Evolutionary conservation across 1,140 invertebrate genomes (phyloP).

Genomic region (Heterodera carotae): DNA sequence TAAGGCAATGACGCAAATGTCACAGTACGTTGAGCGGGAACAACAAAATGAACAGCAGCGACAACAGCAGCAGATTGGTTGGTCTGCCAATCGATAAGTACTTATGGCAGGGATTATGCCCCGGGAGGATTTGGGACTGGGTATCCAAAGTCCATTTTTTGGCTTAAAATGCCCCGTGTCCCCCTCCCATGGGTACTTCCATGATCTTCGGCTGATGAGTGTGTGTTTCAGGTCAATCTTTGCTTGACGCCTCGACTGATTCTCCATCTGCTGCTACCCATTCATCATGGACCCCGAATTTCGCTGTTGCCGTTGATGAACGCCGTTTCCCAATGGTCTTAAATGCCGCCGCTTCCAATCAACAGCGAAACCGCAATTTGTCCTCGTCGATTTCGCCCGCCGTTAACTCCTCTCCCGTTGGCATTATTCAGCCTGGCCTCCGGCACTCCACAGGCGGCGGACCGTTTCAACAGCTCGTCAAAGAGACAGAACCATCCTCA

Average conservation of each 20-base stretch:
- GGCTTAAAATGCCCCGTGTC: too few species aligned
- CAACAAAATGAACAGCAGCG: conserved; percentile 8
- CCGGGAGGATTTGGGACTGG: too few species aligned
- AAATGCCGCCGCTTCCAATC: not conserved
- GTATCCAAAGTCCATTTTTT: too few species aligned
- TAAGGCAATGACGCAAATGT: conserved; percentile 2
- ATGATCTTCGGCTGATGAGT: too few species aligned
- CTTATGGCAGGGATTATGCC: too few species aligned
- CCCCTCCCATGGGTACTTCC: too few species aligned
- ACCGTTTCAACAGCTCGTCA: conserved; percentile 5
- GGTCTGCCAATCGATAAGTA: too few species aligned
- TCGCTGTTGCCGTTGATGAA: not conserved
- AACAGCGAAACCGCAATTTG: conserved; percentile 16
- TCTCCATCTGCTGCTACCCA: not conserved
- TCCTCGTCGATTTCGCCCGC: conserved; percentile 16
- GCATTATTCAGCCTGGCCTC: conserved; percentile 14
- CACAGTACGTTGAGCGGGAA: not conserved
- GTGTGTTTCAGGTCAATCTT: not conserved
- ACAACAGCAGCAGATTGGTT: not conserved
- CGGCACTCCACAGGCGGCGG: not conserved
- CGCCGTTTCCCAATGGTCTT: not conserved
- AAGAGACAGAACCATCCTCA: conserved; percentile 14
- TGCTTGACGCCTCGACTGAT: not conserved
- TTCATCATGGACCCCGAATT: not conserved
- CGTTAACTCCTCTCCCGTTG: not conserved